Evolutionary conservation across 1,140 invertebrate genomes (phyloP), one percentile per base, ranked within the genome.

Genomic region (Diabrotica undecimpunctata): DNA sequence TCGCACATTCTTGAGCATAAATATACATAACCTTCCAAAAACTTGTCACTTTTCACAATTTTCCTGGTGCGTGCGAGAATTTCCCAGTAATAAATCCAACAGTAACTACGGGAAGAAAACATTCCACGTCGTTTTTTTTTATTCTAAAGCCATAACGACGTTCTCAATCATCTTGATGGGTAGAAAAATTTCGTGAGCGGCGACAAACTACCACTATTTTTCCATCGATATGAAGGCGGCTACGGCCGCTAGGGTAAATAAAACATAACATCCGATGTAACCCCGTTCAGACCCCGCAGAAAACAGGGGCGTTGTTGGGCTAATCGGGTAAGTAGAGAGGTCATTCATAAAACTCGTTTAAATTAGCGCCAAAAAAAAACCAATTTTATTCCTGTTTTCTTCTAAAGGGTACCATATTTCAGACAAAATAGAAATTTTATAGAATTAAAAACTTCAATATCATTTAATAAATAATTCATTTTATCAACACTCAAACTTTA

Each of bases 171-270:
- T 60, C 36, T 57, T 57, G 55, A 57, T 57, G 55, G 46, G 9
- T 51, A 51, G 46, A 60, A 50, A 60, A 60, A 60, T 60, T 35
- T 35, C 58, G 39, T 60, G 58, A 50, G 12, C 58, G 56, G 38
- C 36, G 35, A 38, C 35, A 50, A 60, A 60, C 46, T 60, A 41
- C 36, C 58, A 51, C 38, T 60, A 60, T 46, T 58, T 62, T 62
- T 66, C 50, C 65, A 51, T 66, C 58, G 46, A 66, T 60, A 66
- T 51, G 8, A 8, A 46, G 41, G 41, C 41, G 41, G 41, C 41
- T 46, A 60, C 51, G 59, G 54, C 38, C 61, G 51, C 59, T 50
- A 5, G 25, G 36, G 61, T 68, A 64, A 68, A 68, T 68, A 68
- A 68, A 65, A 65, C 66, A 68, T 62, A 55, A 65, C 59, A 38